Conservation (phyloP, 2,888 invertebrate genomes). For the Syrphus vitripennis region DNA sequence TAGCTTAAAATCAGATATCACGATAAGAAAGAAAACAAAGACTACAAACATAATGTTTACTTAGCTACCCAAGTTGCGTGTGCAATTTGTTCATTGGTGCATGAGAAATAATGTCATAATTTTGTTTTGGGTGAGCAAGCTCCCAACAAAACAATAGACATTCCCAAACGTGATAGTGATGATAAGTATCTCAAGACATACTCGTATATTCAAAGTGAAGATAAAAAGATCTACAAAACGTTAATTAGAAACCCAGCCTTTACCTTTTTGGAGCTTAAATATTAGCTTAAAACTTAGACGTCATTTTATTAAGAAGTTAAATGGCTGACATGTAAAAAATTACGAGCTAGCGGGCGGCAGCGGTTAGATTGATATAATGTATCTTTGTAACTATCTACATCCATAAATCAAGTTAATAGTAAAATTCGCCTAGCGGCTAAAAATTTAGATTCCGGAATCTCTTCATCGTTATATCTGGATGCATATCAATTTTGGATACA, state of each 20-base stretch:
- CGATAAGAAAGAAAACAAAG: constrained; percentile 43
- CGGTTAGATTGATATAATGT: background rate
- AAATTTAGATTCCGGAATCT: constrained; percentile 13
- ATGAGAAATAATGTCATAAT: background rate
- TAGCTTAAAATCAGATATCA: constrained; percentile 29
- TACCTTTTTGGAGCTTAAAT: constrained; percentile 13
- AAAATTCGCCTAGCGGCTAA: constrained; percentile 23
- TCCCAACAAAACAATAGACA: constrained; percentile 49
- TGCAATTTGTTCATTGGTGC: background rate
- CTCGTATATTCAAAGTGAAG: background rate
- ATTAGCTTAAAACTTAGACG: background rate
- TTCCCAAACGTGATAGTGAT: constrained; percentile 14
- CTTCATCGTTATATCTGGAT: background rate
- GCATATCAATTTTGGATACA: background rate
- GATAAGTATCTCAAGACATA: constrained; percentile 41
- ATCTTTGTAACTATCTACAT: background rate
- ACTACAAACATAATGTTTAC: background rate
- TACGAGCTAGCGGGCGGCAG: background rate
- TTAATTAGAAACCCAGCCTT: constrained; percentile 41
- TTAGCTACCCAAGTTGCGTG: background rate
- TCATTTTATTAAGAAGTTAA: constrained; percentile 1
- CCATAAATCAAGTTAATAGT: constrained; percentile 43
- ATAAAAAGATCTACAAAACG: constrained; percentile 2
- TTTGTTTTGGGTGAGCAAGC: constrained; percentile 22
- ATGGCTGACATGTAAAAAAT: too few relatives aligned